Conservation (phyloP, 2,888 invertebrate genomes). For the Nebria salina region DNA sequence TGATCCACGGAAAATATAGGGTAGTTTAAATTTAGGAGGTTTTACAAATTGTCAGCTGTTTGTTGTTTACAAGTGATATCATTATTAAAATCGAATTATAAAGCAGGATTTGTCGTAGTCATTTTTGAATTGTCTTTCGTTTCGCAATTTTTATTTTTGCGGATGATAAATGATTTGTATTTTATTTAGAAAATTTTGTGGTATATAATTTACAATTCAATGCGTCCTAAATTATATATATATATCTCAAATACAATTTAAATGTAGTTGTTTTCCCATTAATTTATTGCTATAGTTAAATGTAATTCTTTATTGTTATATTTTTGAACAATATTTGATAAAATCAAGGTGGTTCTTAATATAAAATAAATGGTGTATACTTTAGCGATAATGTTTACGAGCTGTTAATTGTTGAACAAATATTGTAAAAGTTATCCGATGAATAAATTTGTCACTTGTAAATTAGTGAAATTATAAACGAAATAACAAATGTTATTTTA, state of each 20-base stretch:
- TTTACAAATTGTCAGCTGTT: not conserved
- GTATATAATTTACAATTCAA: too few relatives aligned
- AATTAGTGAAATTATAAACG: not conserved
- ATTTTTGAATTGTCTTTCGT: too few relatives aligned
- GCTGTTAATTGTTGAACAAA: not conserved
- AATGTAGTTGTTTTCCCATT: too few relatives aligned
- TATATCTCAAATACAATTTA: too few relatives aligned
- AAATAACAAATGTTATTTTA: not conserved
- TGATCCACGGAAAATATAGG: not conserved
- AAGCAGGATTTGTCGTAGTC: not conserved
- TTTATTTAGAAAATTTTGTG: too few relatives aligned
- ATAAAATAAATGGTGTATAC: not conserved
- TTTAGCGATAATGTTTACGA: not conserved
- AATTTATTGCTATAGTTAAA: too few relatives aligned
- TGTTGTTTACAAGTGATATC: not conserved
- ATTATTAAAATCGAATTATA: slow-evolving; percentile 1
- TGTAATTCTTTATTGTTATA: too few relatives aligned
- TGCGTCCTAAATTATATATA: too few relatives aligned
- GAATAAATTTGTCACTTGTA: not conserved
- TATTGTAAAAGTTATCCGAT: not conserved
- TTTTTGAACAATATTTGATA: not conserved
- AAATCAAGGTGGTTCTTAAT: not conserved
- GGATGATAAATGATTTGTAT: too few relatives aligned
- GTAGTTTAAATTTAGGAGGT: not conserved
- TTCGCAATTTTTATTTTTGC: too few relatives aligned